These are phyloP conservation scores for Pseudorectes ferrugineus DNA, from an alignment of 2,113 vertebrate species.

Conservation along the genomic window DNA sequence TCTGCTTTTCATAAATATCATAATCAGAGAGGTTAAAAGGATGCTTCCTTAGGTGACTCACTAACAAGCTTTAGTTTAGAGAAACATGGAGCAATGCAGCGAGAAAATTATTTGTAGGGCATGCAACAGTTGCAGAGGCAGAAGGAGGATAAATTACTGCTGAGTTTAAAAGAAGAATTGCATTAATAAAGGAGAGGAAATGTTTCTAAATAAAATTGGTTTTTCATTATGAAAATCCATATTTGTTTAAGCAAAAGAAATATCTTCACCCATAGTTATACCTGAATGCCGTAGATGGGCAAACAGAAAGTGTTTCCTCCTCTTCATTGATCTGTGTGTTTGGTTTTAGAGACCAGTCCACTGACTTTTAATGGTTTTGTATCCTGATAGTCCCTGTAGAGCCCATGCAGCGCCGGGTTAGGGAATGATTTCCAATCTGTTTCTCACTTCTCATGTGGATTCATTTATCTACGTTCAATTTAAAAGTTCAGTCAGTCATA, in stretches of 20 bases:
- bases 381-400: background rate
- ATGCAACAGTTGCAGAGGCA: background rate
- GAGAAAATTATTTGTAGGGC: background rate
- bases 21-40: background rate
- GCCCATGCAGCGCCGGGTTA: accelerated
- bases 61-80: background rate
- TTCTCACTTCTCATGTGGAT: background rate
- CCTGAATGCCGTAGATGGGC: background rate
- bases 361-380: background rate
- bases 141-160: background rate
- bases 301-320: background rate
- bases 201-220: background rate
- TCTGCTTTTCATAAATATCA: background rate
- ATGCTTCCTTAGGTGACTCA: background rate
- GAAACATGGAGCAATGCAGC: background rate
- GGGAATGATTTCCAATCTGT: background rate
- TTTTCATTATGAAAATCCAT: background rate
- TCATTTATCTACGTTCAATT: background rate
- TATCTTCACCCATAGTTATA: background rate
- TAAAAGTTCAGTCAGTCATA: background rate
- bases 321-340: background rate
- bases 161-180: background rate
- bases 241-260: background rate
- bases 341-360: background rate
- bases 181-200: background rate